Conservation (phyloP, 2,888 invertebrate species). For the Parasteatoda lunata region DNA sequence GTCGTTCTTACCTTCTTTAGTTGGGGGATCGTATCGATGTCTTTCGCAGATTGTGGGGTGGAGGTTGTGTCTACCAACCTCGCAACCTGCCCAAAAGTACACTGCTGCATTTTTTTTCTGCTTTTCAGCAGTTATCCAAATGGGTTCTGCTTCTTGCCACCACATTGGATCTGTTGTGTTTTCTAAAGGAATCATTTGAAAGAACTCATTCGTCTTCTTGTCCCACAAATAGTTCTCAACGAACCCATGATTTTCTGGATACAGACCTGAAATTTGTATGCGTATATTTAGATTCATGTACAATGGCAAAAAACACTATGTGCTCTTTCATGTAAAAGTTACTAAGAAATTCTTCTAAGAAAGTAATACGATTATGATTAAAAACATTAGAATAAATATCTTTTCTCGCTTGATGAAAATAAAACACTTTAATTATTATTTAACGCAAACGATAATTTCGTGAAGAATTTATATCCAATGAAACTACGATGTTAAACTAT, state of each 20-base stretch:
- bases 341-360: too few species aligned
- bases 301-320: too few species aligned
- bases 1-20: slow-evolving; percentile 10
- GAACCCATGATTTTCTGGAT: slow-evolving; percentile 74
- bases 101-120: slow-evolving; percentile 62
- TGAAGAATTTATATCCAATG: too few species aligned
- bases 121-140: slow-evolving; percentile 70
- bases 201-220: slow-evolving; percentile 70
- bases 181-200: slow-evolving; percentile 53
- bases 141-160: slow-evolving; percentile 70
- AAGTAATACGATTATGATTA: too few species aligned
- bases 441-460: too few species aligned
- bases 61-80: slow-evolving; percentile 61
- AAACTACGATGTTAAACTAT: too few species aligned
- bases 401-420: too few species aligned
- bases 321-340: too few species aligned
- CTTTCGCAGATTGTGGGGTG: slow-evolving; percentile 58
- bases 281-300: too few species aligned
- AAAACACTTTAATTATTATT: too few species aligned
- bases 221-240: slow-evolving; percentile 74
- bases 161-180: slow-evolving; percentile 68
- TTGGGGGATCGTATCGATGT: slow-evolving; percentile 36
- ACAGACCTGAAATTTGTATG: slow-evolving; percentile 57
- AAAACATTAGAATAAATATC: too few species aligned
- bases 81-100: slow-evolving; percentile 71